Evolutionary conservation across 2,797 vertebrate genomes (phyloP), one percentile per base, ranked within the genome.

Genomic region (Fistularia tabacaria): DNA sequence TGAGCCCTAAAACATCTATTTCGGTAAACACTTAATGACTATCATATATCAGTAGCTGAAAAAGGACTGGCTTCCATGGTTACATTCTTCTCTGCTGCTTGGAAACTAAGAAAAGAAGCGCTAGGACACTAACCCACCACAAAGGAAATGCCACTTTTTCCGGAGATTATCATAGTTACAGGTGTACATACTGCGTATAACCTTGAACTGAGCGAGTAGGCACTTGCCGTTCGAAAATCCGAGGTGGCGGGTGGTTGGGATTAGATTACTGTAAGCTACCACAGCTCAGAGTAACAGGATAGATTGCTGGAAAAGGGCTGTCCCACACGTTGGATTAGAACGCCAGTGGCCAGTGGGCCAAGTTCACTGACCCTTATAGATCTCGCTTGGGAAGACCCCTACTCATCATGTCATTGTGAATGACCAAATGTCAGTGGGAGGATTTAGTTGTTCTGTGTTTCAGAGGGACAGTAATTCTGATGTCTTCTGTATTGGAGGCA

Each of bases 241-340:
- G 8, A 76, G 64, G 80, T 80, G 74, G 74, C 57, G 72, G 73
- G 51, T 77, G 68, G 71, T 58, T 69, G 42, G 68, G 81, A 88
- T 88, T 85, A 86, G 85, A 85, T 88, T 88, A 86, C 74, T 51
- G 54, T 85, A 90, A 88, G 64, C 84, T 83, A 85, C 69, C 66
- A 77, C 64, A 81, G 81, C 76, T 86, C 79, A 76, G 61, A 78
- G 76, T 87, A 90, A 86, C 78, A 67, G 80, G 72, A 86, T 85
- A 79, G 62, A 79, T 58, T 45, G 52, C 70, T 85, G 60, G 49
- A 74, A 76, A 81, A 74, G 68, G 69, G 50, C 64, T 64, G 55
- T 25, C 62, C 65, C 54, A 63, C 57, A 74, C 38, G 12, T 46
- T 0, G 49, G 83, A 87, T 85, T 87, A 86, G 56, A 77, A 76